phyloP scores from a whole-genome alignment of 2,113 vertebrate genomes.

The Tetrao urogallus region DNA sequence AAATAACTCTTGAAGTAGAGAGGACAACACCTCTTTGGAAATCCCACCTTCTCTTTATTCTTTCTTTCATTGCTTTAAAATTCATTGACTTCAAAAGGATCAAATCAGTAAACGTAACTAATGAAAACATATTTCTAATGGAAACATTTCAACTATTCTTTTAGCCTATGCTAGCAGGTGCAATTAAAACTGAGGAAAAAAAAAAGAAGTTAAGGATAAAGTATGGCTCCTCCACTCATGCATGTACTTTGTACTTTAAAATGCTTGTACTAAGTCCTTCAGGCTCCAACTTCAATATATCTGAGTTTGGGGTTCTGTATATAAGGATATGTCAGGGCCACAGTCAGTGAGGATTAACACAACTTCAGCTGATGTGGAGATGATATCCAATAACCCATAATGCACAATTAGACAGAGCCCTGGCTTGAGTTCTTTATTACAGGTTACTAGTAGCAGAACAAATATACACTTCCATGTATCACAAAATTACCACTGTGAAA shows the following conservation, averaged over 20 bases:
- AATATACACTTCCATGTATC: background rate
- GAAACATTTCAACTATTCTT: background rate
- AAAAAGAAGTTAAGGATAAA: background rate
- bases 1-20: background rate
- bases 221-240: rapidly evolving
- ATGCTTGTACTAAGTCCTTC: background rate
- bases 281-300: background rate
- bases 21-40: background rate
- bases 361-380: background rate
- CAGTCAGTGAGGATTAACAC: background rate
- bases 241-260: background rate
- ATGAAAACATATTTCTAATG: background rate
- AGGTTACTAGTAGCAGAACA: background rate
- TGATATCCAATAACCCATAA: background rate
- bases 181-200: background rate
- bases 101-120: background rate
- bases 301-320: background rate
- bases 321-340: background rate
- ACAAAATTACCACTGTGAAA: background rate
- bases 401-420: background rate
- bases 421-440: background rate
- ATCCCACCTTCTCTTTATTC: background rate
- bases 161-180: background rate
- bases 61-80: background rate
- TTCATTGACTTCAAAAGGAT: background rate